Conservation (phyloP, 2,797 vertebrate genomes). For the Botia kubotai region DNA sequence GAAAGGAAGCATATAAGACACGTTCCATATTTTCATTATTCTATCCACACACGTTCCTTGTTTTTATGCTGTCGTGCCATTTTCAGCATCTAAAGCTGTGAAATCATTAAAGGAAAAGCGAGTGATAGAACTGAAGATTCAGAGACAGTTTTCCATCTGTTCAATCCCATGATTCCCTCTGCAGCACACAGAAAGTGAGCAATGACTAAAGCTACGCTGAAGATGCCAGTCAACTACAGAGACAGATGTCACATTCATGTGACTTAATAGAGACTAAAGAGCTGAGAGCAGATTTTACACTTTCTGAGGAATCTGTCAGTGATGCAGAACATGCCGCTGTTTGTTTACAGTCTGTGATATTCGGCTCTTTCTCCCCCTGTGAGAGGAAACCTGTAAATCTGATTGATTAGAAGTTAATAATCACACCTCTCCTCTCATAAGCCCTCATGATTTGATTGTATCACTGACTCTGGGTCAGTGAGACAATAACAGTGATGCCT, state of each 20-base stretch:
- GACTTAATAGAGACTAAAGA: not conserved
- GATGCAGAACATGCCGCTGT: not conserved
- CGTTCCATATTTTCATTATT: not conserved
- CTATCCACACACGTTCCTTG: not conserved
- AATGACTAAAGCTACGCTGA: not conserved
- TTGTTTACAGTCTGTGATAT: too few species aligned
- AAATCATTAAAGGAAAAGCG: not conserved
- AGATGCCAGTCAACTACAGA: not conserved
- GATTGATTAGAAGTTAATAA: not conserved
- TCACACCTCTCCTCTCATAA: not conserved
- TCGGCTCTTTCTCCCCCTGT: not conserved
- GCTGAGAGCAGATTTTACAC: not conserved
- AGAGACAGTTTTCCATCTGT: slow-evolving; percentile 28
- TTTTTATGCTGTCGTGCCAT: not conserved
- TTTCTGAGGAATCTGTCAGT: not conserved
- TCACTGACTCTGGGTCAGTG: not conserved
- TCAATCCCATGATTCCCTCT: slow-evolving; percentile 28
- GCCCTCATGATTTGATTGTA: too few species aligned
- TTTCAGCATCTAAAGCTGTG: not conserved
- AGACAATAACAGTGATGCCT: not conserved
- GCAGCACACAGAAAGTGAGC: not conserved
- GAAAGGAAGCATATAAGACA: not conserved
- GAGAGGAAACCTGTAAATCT: not conserved
- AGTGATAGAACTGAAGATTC: slow-evolving; percentile 2
- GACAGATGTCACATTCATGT: not conserved